Base-by-base conservation (phyloP, 2,888 invertebrate species). In the Leptopilina syphax region DNA sequence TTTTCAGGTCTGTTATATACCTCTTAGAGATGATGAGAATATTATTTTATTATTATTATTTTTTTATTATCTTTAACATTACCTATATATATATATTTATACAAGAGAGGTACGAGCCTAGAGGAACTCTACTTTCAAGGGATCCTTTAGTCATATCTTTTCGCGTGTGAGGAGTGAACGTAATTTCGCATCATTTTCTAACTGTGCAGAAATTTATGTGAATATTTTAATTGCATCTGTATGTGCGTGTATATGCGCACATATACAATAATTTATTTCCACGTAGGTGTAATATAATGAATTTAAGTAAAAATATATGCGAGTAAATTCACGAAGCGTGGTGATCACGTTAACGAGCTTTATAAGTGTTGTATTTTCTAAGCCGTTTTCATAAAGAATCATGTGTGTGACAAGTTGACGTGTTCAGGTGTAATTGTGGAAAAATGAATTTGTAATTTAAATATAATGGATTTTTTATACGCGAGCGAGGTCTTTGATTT, bases 291-390 rank as follows among this genome's bases (percentile, higher is more conserved):
- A 24, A 2, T 34, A 50, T 70, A 70, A 70, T 70, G 24, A 70
- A 70, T 70, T 44, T 18, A 9, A 68, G 47, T 63, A 47, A 24
- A 54, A 50, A 50, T 57, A 73, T 73, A 73, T 73, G 54, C 4
- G 34, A 63, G 63, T 24, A 73, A 73, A 8, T 73, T 57, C 12
- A n/a, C 57, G 12, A 50, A 73, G 54, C 57, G 73, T 73, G 73
- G 57, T 73, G 57, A 73, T 73, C 73, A 57, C 73, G 73, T 73
- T 73, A 73, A 73, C n/a, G 73, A 57, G 54, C 27, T 9, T 34
- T 7, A 47, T 47, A 47, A 18, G 47, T 47, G 70, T 73, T 70
- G n/a, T n/a, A 73, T 73, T 73, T 73, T 63, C 63, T 24, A 24
- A 3, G 50, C 68, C 24, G 24, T 68, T 68, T 68, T 50, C 50